These are phyloP conservation scores for Tribolium freemani DNA, from an alignment of 2,888 invertebrate species.

Conservation along the genomic window DNA sequence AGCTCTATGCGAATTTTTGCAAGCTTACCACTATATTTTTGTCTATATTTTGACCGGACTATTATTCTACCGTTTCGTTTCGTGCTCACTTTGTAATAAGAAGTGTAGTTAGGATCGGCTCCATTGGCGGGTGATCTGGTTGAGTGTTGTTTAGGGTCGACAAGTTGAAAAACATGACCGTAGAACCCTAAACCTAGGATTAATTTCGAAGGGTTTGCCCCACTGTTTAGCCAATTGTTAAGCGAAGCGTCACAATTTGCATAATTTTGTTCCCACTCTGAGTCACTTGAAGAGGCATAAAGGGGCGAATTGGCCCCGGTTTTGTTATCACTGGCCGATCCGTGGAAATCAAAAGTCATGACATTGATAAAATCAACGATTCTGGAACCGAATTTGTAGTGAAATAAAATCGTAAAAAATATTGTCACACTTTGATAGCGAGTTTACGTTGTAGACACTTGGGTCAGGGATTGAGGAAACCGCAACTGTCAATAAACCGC, in stretches of 20 bases:
- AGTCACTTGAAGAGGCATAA: slow-evolving; percentile 66
- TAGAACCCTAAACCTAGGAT: slow-evolving; percentile 79
- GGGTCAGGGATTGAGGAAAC: slow-evolving; percentile 71
- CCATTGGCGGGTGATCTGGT: slow-evolving; percentile 74
- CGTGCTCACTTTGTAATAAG: slow-evolving; percentile 71
- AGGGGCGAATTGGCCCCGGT: slow-evolving; percentile 79
- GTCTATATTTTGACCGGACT: too few species aligned
- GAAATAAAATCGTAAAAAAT: neutral
- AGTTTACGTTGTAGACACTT: slow-evolving; percentile 72
- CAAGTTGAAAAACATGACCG: slow-evolving; percentile 77
- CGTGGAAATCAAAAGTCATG: slow-evolving; percentile 84
- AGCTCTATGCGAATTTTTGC: too few species aligned
- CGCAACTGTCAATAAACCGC: slow-evolving; percentile 70
- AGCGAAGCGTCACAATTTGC: slow-evolving; percentile 47
- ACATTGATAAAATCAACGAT: slow-evolving; percentile 76
- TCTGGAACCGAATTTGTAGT: neutral
- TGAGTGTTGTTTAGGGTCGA: slow-evolving; percentile 63
- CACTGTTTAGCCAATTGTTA: slow-evolving; percentile 42
- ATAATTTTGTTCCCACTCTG: slow-evolving; percentile 45
- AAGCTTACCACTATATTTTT: too few species aligned
- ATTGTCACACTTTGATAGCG: slow-evolving; percentile 67
- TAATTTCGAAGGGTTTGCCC: slow-evolving; percentile 73
- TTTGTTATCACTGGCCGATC: slow-evolving; percentile 72
- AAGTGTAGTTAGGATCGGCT: slow-evolving; percentile 65
- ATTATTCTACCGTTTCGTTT: slow-evolving; percentile 64